phyloP scores from a whole-genome alignment of 1,140 invertebrate species.

The Macrotrachela quadricornifera region DNA sequence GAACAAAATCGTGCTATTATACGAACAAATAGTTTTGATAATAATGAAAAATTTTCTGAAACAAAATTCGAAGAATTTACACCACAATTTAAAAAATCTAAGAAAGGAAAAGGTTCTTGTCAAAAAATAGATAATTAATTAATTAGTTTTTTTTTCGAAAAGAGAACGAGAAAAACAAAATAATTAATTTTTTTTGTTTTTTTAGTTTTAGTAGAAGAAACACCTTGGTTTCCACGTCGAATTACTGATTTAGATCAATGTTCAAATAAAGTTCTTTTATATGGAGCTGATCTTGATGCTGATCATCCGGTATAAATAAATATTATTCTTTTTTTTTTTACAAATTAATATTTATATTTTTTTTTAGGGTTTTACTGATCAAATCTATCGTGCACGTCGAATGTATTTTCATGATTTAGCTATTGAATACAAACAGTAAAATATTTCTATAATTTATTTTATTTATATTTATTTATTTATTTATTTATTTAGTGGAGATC shows the following conservation, averaged over 20 bases:
- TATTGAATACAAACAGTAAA: slow-evolving; percentile 25
- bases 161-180: no score
- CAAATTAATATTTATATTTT: not conserved
- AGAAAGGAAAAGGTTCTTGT: no score
- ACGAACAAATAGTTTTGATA: no score
- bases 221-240: slow-evolving; percentile 89
- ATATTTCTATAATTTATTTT: not conserved
- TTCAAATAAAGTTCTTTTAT: slow-evolving; percentile 74
- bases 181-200: no score
- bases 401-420: slow-evolving; percentile 24
- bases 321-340: no score
- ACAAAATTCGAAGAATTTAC: no score
- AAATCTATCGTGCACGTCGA: slow-evolving; percentile 22
- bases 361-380: slow-evolving; percentile 28
- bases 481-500: slow-evolving; percentile 7
- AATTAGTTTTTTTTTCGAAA: no score
- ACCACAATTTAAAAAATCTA: no score
- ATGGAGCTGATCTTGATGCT: slow-evolving; percentile 81
- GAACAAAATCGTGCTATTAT: no score
- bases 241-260: slow-evolving; percentile 65
- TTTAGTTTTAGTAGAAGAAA: slow-evolving; percentile 33
- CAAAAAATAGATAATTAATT: no score
- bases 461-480: not conserved
- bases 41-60: no score
- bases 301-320: slow-evolving; percentile 63